Base-by-base conservation (phyloP, 2,797 vertebrate species). In the Melanitta fusca region DNA sequence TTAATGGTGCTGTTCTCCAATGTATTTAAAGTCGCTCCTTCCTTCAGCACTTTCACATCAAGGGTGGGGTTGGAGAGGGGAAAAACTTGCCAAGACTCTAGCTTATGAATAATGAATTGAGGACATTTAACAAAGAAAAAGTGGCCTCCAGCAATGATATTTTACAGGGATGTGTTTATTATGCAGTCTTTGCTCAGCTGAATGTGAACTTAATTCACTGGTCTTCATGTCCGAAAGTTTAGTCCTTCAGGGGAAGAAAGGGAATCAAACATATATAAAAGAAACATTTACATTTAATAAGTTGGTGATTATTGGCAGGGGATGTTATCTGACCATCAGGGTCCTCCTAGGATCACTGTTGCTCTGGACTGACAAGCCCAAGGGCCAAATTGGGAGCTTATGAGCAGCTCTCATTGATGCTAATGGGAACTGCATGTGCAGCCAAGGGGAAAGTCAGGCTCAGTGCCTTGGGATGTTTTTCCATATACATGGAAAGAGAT, bases 51-150 rank as follows among this genome's bases (percentile, higher is more conserved):
- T 93, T 94, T 80, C 77, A 66, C 79, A 62, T 36, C 38, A 47
- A 88, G 86, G 83, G 82, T 81, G 89, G 91, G 93, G 85, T 41
- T 80, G 47, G 38, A 89, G 51, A 88, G 28, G 80, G 69, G 71
- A 38, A 65, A 60, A 79, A 53, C 51, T 81, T 93, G 69, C 39
- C 39, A 64, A 85, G 61, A 69, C 51, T 88, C 38, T 85, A 80
- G 65, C 41, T 60, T 84, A 83, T 96, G 78, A 97, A 96, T 96
- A 96, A 96, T 96, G 65, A 96, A 93, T 71, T 74, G 79, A 92
- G 88, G 84, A 79, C 66, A 56, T 54, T 93, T 91, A 86, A 93
- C 51, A 34, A 89, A 62, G 56, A 49, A 91, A 60, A 61, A 65
- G 64, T 80, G 84, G 70, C 86, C 84, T 97, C 70, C 81, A 91